phyloP scores from a whole-genome alignment of 1,140 invertebrate species.

The Drosophila takahashii region DNA sequence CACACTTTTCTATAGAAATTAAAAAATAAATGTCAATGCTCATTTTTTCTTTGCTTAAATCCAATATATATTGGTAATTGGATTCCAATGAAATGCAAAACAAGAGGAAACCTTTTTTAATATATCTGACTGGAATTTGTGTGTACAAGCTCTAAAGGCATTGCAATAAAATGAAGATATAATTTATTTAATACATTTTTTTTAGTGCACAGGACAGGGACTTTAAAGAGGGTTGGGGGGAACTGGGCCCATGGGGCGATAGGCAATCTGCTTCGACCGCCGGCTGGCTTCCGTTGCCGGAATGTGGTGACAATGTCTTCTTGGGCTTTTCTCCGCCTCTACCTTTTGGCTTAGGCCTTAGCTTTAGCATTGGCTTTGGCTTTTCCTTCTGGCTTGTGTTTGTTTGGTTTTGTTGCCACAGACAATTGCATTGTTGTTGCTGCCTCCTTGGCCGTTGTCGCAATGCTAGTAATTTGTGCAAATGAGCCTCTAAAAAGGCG shows the following conservation, averaged over 20 bases:
- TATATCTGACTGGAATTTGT: no score
- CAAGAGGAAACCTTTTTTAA: no score
- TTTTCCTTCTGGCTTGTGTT: constrained; percentile 18
- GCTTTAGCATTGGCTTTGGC: constrained; percentile 26
- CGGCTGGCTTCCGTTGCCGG: constrained; percentile 76
- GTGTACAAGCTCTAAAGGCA: no score
- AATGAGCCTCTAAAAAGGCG: constrained; percentile 78
- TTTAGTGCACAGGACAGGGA: background rate
- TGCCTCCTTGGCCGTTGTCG: constrained; percentile 60
- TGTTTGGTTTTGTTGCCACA: constrained; percentile 16
- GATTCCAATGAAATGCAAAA: no score
- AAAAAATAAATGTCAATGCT: no score
- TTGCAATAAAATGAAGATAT: no score
- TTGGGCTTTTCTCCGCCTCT: constrained; percentile 45
- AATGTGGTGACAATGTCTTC: constrained; percentile 78
- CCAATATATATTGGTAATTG: no score
- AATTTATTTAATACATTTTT: background rate
- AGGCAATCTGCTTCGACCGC: constrained; percentile 61
- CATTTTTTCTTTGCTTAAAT: no score
- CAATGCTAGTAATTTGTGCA: constrained; percentile 81
- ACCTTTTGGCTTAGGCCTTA: constrained; percentile 31
- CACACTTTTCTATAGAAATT: no score
- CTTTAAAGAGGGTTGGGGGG: constrained; percentile 3
- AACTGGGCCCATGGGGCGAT: constrained; percentile 62
- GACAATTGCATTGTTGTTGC: constrained; percentile 70